phyloP scores from a whole-genome alignment of 2,888 invertebrate genomes.

The Cephalotes varians region DNA sequence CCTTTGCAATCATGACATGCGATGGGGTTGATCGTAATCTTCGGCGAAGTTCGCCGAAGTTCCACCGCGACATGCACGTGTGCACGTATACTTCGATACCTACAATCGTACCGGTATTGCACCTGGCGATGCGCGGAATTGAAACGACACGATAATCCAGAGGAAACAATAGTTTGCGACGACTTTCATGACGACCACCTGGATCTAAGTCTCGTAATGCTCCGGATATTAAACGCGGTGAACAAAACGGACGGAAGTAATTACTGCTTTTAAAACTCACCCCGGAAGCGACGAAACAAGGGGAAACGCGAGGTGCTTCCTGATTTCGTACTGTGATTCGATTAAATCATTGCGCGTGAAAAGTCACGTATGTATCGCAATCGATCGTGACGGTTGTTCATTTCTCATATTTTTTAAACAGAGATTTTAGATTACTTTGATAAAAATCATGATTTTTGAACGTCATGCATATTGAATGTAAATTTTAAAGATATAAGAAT shows the following conservation, averaged over 20 bases:
- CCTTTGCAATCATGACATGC: slow-evolving; percentile 30
- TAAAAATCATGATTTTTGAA: too few species aligned
- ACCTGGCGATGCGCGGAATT: slow-evolving; percentile 55
- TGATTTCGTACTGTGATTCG: slow-evolving; percentile 56
- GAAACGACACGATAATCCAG: slow-evolving; percentile 33
- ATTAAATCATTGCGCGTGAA: slow-evolving; percentile 52
- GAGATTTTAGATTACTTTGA: too few species aligned
- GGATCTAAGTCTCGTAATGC: slow-evolving; percentile 56
- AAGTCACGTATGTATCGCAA: slow-evolving; percentile 13
- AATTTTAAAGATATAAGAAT: too few species aligned
- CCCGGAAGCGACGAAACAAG: slow-evolving; percentile 62
- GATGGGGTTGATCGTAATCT: slow-evolving; percentile 36
- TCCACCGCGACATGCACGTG: slow-evolving; percentile 12
- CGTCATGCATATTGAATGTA: too few species aligned
- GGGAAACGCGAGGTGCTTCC: slow-evolving; percentile 46
- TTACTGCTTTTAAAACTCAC: slow-evolving; percentile 77
- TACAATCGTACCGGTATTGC: slow-evolving; percentile 19
- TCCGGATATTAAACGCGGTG: slow-evolving; percentile 72
- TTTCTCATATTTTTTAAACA: neutral
- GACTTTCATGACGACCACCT: slow-evolving; percentile 52
- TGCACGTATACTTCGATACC: neutral
- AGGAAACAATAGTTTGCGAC: slow-evolving; percentile 48
- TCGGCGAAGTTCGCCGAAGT: slow-evolving; percentile 9
- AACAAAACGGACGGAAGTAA: slow-evolving; percentile 81
- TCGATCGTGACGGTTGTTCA: slow-evolving; percentile 8